Base-by-base conservation (phyloP, 1,140 invertebrate species). In the Panagrolaimus sp. region DNA sequence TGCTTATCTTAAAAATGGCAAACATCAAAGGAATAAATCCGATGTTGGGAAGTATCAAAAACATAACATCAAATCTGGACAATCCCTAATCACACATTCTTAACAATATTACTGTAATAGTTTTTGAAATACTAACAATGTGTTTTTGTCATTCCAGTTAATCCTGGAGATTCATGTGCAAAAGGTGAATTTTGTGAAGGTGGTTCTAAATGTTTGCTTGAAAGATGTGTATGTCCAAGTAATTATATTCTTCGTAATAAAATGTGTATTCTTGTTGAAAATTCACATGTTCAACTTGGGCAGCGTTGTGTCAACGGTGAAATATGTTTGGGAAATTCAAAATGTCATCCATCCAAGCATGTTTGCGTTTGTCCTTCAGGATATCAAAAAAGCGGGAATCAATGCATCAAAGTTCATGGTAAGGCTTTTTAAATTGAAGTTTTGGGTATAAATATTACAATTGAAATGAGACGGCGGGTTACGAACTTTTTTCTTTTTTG, bases 81-180 rank as follows among this genome's bases (percentile, higher is more conserved):
- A n/a, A n/a, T n/a, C n/a, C n/a, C n/a, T n/a, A n/a, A n/a, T n/a
- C n/a, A n/a, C n/a, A n/a, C n/a, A n/a, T n/a, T n/a, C n/a, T n/a
- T n/a, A n/a, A n/a, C n/a, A n/a, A n/a, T n/a, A n/a, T n/a, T n/a
- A n/a, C n/a, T n/a, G n/a, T n/a, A n/a, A n/a, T n/a, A n/a, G n/a
- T n/a, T n/a, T n/a, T n/a, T n/a, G n/a, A n/a, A n/a, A n/a, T n/a
- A n/a, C n/a, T n/a, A 38, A 38, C 7, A 38, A 38, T 38, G 32
- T 7, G 7, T 38, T 17, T 15, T 43, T 43, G 28, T 64, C n/a
- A n/a, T n/a, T n/a, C n/a, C n/a, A 64, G 63, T 28, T 43, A 32
- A 64, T 17, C 63, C 63, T 28, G 63, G 63, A n/a, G 63, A 64
- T 12, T 28, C 63, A 17, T 64, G 63, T 43, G 43, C 17, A n/a